phyloP scores from a whole-genome alignment of 2,888 invertebrate genomes.

The Polymixis flavicincta region DNA sequence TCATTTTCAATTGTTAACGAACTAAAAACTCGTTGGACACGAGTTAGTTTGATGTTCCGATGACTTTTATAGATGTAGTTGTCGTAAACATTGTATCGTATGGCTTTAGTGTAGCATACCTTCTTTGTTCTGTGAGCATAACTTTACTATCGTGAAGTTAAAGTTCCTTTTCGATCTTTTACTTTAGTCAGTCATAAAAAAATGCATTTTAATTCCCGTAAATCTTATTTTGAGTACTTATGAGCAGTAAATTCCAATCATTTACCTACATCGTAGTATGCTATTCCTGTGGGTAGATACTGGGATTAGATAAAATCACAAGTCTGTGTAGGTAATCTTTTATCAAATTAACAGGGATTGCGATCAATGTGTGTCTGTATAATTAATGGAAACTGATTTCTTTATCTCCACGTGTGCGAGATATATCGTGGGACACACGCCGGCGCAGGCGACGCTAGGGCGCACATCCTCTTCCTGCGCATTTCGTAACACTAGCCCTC shows the following conservation, averaged over 20 bases:
- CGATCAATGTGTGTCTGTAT: slow-evolving; percentile 21
- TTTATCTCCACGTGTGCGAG: slow-evolving; percentile 41
- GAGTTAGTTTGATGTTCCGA: slow-evolving; percentile 66
- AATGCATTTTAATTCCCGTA: not conserved
- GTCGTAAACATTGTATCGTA: slow-evolving; percentile 32
- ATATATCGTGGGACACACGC: slow-evolving; percentile 41
- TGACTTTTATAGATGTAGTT: slow-evolving; percentile 54
- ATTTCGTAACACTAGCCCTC: slow-evolving; percentile 87
- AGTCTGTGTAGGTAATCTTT: not conserved
- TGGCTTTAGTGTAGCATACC: not conserved
- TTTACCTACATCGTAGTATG: not conserved
- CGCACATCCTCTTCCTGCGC: slow-evolving; percentile 87
- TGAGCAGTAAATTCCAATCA: not conserved
- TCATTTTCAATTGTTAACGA: slow-evolving; percentile 84
- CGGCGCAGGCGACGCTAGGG: slow-evolving; percentile 64
- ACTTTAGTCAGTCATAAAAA: not conserved
- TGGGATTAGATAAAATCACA: slow-evolving; percentile 5
- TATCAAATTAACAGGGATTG: slow-evolving; percentile 8
- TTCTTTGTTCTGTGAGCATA: no score
- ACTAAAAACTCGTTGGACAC: slow-evolving; percentile 69
- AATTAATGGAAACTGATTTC: slow-evolving; percentile 44
- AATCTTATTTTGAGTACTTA: not conserved
- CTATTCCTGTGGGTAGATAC: not conserved
- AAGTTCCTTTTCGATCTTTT: not conserved
- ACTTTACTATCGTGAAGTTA: not conserved